These are phyloP conservation scores for Lepus americanus DNA, from an alignment of 2,113 vertebrate species.

Conservation along the genomic window DNA sequence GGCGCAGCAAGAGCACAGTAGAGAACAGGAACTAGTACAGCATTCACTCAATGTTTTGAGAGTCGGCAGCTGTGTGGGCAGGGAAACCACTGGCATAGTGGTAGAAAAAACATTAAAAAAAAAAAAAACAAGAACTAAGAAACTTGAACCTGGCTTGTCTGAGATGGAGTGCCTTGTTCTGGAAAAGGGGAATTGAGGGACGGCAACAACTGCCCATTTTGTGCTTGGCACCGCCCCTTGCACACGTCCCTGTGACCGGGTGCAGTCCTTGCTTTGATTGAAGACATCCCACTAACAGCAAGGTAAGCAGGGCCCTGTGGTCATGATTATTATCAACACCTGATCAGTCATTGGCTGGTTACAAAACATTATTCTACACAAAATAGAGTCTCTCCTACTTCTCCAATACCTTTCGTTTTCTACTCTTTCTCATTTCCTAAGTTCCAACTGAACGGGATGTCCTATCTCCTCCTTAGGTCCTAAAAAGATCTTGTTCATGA, in stretches of 20 bases:
- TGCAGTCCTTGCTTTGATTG: background rate
- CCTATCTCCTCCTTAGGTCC: no score
- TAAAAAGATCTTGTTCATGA: background rate
- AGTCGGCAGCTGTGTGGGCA: background rate
- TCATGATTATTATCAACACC: background rate
- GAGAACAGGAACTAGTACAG: background rate
- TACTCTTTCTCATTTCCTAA: background rate
- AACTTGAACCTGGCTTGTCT: background rate
- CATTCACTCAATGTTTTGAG: background rate
- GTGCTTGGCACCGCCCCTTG: background rate
- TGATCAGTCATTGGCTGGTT: background rate
- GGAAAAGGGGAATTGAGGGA: background rate
- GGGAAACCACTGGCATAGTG: background rate
- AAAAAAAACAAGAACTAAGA: background rate
- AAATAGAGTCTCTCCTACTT: background rate
- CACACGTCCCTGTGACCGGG: background rate
- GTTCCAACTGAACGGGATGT: background rate
- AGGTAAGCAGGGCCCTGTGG: background rate
- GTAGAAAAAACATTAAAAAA: background rate
- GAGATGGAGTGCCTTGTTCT: background rate
- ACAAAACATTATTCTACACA: background rate
- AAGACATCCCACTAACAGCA: background rate
- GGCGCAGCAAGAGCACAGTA: fast-evolving
- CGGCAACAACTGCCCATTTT: background rate
- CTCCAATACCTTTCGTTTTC: background rate